A percentile compares a stretch with the other conserved stretches of the same genome.
Conservation (phyloP, 2,113 vertebrate species). For the Lepisosteus oculatus region DNA sequence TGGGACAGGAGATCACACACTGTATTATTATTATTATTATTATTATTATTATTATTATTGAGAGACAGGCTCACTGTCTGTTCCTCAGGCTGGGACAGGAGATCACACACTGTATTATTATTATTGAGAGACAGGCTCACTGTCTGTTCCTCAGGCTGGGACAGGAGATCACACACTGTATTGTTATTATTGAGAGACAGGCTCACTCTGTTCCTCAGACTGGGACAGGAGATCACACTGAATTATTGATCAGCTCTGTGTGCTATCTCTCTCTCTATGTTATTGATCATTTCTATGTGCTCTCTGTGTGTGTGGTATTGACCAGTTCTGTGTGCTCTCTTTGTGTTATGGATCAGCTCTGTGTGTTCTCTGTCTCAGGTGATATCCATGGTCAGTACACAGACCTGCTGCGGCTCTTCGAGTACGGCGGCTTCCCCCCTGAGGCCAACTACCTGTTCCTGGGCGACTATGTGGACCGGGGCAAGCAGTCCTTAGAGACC, state of each 20-base stretch:
- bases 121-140: too few relatives aligned
- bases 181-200: background rate
- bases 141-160: too few relatives aligned
- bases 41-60: too few relatives aligned
- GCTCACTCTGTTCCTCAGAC: too few relatives aligned
- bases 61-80: too few relatives aligned
- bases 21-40: too few relatives aligned
- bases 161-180: too few relatives aligned
- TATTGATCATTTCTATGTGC: background rate
- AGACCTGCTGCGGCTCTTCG: constrained; percentile 94
- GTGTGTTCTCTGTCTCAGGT: constrained; percentile 31
- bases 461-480: constrained; percentile 97
- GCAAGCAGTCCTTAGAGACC: constrained; percentile 96
- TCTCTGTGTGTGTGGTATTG: too few relatives aligned
- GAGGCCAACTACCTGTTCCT: constrained; percentile 98
- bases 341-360: too few relatives aligned
- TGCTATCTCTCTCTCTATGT: background rate
- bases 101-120: too few relatives aligned
- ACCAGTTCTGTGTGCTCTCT: background rate
- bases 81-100: too few relatives aligned
- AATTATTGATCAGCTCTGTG: background rate
- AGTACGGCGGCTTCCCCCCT: constrained; percentile 95
- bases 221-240: background rate
- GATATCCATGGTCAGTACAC: constrained; percentile 57
- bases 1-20: too few relatives aligned